These are phyloP conservation scores for Chelonia mydas DNA, from an alignment of 2,797 vertebrate species.

Conservation along the genomic window DNA sequence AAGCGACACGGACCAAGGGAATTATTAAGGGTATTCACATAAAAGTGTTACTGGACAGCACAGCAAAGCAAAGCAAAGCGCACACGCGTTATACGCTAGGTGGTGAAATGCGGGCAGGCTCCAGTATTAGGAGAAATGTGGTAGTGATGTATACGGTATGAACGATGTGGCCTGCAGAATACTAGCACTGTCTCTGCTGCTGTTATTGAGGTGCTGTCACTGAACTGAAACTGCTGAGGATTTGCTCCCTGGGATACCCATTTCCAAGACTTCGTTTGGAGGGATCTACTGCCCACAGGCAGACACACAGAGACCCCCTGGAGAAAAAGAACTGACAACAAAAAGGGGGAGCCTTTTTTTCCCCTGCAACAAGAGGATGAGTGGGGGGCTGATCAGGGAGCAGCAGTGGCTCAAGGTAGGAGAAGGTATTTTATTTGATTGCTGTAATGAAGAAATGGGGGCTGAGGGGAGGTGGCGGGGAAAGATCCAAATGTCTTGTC, in stretches of 20 bases:
- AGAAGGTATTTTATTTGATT: constrained; percentile 44
- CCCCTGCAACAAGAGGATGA: constrained; percentile 71
- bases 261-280: constrained; percentile 55
- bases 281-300: constrained; percentile 49
- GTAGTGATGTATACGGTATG: constrained; percentile 84
- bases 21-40: constrained; percentile 3
- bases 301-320: constrained; percentile 24
- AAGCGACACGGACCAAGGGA: constrained; percentile 5
- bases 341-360: constrained; percentile 38
- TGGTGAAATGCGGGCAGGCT: constrained; percentile 67
- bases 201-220: constrained; percentile 67
- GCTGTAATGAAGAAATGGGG: constrained; percentile 14
- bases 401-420: constrained; percentile 79
- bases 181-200: constrained; percentile 69
- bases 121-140: constrained; percentile 90
- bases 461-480: background rate
- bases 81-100: constrained; percentile 9
- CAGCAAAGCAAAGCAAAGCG: background rate
- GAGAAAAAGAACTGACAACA: constrained; percentile 26
- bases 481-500: background rate
- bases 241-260: constrained; percentile 62
- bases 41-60: background rate
- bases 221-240: constrained; percentile 70
- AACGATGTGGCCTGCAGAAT: constrained; percentile 84
- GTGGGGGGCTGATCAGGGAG: constrained; percentile 68